Percentiles rank a stretch among this genome's conserved stretches.
Conservation (phyloP, 2,888 invertebrate species). For the Copidosoma aretas region DNA sequence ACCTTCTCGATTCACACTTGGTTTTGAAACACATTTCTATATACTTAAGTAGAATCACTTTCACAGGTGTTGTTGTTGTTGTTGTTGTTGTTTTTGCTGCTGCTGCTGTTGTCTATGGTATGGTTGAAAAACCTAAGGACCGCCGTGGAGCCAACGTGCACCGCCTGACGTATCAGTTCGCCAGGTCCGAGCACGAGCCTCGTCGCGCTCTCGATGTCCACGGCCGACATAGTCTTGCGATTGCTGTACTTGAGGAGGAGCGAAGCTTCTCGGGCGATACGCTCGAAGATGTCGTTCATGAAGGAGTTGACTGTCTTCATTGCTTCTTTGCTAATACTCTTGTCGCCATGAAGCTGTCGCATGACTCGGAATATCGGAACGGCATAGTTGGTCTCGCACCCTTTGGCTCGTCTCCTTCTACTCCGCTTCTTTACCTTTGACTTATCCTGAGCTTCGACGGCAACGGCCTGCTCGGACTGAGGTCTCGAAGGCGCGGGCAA, state of each 20-base stretch:
- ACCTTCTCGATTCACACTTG: too few relatives aligned
- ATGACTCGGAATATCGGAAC: background rate
- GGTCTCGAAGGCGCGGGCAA: too few relatives aligned
- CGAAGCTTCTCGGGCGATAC: constrained; percentile 72
- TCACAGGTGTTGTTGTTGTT: too few relatives aligned
- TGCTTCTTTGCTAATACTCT: constrained; percentile 73
- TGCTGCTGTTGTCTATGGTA: too few relatives aligned
- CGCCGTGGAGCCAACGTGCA: constrained; percentile 73
- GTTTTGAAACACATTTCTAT: too few relatives aligned
- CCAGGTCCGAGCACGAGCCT: constrained; percentile 71
- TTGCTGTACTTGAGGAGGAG: constrained; percentile 71
- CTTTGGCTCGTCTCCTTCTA: too few relatives aligned
- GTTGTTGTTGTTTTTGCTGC: too few relatives aligned
- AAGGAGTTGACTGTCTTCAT: constrained; percentile 80
- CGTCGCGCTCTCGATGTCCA: constrained; percentile 75
- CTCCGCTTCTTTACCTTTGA: too few relatives aligned
- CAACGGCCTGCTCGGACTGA: too few relatives aligned
- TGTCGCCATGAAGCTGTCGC: constrained; percentile 67
- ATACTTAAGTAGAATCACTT: too few relatives aligned
- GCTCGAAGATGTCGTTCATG: constrained; percentile 76
- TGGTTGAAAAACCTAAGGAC: constrained; percentile 63
- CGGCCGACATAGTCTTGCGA: constrained; percentile 71
- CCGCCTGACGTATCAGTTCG: constrained; percentile 76
- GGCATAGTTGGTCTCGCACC: too few relatives aligned
- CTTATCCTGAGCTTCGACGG: too few relatives aligned